phyloP scores from a whole-genome alignment of 2,888 invertebrate species.

The Sminthurides aquaticus region DNA sequence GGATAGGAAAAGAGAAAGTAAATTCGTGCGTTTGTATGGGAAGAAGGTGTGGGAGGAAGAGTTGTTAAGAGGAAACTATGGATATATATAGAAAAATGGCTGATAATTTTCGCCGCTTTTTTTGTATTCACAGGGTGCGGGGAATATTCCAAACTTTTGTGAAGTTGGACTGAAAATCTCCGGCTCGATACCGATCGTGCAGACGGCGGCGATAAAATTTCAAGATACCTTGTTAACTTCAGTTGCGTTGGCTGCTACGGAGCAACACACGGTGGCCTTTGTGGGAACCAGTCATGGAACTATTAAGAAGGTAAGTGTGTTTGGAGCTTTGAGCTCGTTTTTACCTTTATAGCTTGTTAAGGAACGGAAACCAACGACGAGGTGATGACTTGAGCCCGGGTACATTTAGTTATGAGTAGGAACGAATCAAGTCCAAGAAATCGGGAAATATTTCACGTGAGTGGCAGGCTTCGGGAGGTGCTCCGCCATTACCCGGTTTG shows the following conservation, averaged over 20 bases:
- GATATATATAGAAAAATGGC: background rate
- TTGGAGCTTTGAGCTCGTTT: too few species aligned
- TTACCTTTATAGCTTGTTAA: too few species aligned
- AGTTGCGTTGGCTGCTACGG: constrained; percentile 77
- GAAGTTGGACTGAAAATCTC: constrained; percentile 87
- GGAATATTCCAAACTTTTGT: constrained; percentile 86
- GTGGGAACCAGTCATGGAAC: constrained; percentile 78
- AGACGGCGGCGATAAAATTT: constrained; percentile 68
- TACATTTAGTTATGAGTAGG: too few species aligned
- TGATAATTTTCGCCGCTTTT: constrained; percentile 1
- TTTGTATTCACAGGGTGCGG: constrained; percentile 58
- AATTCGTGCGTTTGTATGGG: background rate
- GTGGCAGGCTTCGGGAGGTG: too few species aligned
- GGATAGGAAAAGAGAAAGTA: too few species aligned
- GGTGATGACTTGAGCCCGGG: too few species aligned
- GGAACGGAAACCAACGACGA: too few species aligned
- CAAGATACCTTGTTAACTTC: constrained; percentile 74
- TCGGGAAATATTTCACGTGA: too few species aligned
- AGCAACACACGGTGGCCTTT: constrained; percentile 87
- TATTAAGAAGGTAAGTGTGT: constrained; percentile 66
- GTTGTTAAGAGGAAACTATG: background rate
- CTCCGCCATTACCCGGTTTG: too few species aligned
- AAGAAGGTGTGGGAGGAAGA: background rate
- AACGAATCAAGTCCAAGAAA: too few species aligned
- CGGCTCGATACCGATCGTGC: constrained; percentile 73